phyloP scores from a whole-genome alignment of 2,888 invertebrate genomes.

The Rhagonycha fulva region DNA sequence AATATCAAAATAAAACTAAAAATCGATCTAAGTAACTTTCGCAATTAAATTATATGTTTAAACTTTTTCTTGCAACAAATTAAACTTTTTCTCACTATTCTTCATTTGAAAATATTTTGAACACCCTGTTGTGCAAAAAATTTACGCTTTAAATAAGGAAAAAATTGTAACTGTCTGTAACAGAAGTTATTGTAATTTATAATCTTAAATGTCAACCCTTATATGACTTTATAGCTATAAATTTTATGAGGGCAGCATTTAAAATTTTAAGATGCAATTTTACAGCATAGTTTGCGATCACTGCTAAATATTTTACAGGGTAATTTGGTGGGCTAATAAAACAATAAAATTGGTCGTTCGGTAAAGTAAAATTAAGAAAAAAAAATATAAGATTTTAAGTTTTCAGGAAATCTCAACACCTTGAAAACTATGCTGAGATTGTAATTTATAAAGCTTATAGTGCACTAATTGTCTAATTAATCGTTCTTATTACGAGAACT shows the following conservation, averaged over 20 bases:
- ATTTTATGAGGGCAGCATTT: slow-evolving; percentile 12
- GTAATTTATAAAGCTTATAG: slow-evolving; percentile 12
- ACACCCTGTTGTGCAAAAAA: not conserved
- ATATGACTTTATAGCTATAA: slow-evolving; percentile 1
- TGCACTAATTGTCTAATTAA: slow-evolving; percentile 38
- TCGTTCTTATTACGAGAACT: slow-evolving; percentile 27
- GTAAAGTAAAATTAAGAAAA: slow-evolving; percentile 41
- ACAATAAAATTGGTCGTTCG: slow-evolving; percentile 44
- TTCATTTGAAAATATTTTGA: not conserved
- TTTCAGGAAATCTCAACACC: slow-evolving; percentile 42
- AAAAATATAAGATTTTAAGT: slow-evolving; percentile 27
- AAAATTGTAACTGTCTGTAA: slow-evolving; percentile 34
- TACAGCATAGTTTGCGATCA: slow-evolving; percentile 3
- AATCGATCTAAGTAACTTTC: not conserved
- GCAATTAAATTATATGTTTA: not conserved
- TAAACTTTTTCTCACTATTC: not conserved
- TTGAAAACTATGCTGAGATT: not conserved
- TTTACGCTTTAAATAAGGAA: not conserved
- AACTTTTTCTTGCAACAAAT: not conserved
- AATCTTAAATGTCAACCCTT: slow-evolving; percentile 12
- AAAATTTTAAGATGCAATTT: slow-evolving; percentile 13
- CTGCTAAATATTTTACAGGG: slow-evolving; percentile 36
- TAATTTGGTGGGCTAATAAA: slow-evolving; percentile 44
- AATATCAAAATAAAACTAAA: no score
- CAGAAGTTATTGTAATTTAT: slow-evolving; percentile 38